phyloP scores from a whole-genome alignment of 2,888 invertebrate genomes.

The Tetramorium bicarinatum region DNA sequence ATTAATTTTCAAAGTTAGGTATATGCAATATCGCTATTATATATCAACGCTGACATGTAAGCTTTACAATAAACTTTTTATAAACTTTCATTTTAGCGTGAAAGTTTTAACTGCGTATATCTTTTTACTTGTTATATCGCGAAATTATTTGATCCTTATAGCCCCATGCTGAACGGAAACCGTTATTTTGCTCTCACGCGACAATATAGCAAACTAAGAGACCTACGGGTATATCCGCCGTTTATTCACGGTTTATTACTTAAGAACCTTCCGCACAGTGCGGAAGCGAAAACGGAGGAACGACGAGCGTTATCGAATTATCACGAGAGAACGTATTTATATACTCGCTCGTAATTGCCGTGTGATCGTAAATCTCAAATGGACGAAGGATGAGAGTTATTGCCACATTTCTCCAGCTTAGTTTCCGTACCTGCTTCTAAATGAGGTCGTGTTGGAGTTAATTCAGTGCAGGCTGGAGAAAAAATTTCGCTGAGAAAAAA shows the following conservation, averaged over 20 bases:
- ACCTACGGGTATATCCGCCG: conserved; percentile 24
- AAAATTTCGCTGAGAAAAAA: neutral
- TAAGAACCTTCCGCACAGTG: conserved; percentile 17
- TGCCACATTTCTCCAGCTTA: conserved; percentile 27
- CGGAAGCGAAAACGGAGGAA: neutral
- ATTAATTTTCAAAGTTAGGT: neutral
- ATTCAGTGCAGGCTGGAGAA: neutral
- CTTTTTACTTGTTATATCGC: neutral
- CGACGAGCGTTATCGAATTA: conserved; percentile 56
- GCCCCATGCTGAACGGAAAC: neutral
- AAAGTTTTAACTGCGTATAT: neutral
- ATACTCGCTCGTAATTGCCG: conserved; percentile 51
- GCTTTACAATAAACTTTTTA: neutral
- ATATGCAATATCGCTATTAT: neutral
- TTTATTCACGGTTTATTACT: conserved; percentile 50
- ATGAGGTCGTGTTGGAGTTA: conserved; percentile 12
- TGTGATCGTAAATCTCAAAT: conserved; percentile 52
- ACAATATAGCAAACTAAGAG: conserved; percentile 30
- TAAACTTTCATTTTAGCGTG: neutral
- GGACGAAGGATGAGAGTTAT: conserved; percentile 48
- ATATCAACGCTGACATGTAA: neutral
- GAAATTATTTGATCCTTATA: conserved; percentile 12
- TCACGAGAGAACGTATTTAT: conserved; percentile 45
- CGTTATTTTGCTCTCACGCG: conserved; percentile 20
- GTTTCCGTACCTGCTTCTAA: conserved; percentile 12